Conservation (phyloP, 2,113 vertebrate genomes). For the Eretmochelys imbricata region DNA sequence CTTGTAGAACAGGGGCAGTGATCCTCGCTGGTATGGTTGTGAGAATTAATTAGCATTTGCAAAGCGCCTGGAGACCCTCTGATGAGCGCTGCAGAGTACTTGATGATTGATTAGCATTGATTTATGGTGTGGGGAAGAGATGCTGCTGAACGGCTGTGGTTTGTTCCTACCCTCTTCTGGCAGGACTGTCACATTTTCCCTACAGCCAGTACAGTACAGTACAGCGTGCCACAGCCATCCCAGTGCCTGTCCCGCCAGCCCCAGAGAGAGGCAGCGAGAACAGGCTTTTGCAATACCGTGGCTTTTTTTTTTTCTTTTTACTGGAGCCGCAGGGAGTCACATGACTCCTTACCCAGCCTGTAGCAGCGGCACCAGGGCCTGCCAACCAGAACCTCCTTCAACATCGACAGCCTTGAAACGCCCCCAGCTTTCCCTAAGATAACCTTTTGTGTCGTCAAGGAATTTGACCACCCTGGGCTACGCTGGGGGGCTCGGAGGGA, state of each 20-base stretch:
- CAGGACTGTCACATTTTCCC: background rate
- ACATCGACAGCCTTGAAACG: accelerated
- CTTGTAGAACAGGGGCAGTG: background rate
- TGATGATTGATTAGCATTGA: background rate
- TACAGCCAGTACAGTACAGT: background rate
- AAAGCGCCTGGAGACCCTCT: background rate
- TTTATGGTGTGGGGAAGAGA: background rate
- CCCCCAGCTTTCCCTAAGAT: background rate
- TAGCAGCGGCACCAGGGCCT: background rate
- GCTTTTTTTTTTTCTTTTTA: background rate
- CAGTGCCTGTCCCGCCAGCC: background rate
- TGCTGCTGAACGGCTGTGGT: background rate
- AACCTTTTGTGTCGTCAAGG: background rate
- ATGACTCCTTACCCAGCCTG: accelerated
- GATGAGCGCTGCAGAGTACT: background rate
- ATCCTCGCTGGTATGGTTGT: background rate
- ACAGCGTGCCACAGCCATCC: background rate
- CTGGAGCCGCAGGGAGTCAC: accelerated
- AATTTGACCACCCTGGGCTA: background rate
- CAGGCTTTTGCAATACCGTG: background rate
- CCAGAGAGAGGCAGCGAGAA: accelerated
- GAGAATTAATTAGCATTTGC: background rate
- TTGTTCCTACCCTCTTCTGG: background rate
- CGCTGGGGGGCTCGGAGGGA: background rate
- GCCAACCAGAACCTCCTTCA: background rate